phyloP scores from a whole-genome alignment of 2,888 invertebrate species.

The Hipparchia sbordonii region DNA sequence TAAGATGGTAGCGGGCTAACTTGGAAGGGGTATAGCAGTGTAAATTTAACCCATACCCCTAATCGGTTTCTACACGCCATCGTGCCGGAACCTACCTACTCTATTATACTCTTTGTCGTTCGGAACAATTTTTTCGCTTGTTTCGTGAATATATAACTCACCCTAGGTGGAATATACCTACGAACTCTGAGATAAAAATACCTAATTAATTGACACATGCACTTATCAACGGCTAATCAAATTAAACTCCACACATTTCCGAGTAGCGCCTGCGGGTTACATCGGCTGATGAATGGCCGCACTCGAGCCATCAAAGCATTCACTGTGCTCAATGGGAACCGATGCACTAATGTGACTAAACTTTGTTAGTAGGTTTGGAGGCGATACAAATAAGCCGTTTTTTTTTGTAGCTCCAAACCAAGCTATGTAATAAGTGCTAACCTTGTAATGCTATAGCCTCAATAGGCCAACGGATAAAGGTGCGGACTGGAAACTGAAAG shows the following conservation, averaged over 20 bases:
- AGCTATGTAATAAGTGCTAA: neutral
- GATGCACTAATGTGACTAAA: slow-evolving; percentile 51
- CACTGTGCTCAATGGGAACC: slow-evolving; percentile 51
- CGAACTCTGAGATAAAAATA: neutral
- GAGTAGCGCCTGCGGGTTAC: slow-evolving; percentile 33
- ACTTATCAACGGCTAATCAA: slow-evolving; percentile 34
- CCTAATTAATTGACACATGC: slow-evolving; percentile 30
- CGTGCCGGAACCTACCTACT: too few species aligned
- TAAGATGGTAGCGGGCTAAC: too few species aligned
- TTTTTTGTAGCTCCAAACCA: neutral
- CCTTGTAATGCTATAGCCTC: neutral
- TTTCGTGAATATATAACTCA: too few species aligned
- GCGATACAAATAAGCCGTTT: slow-evolving; percentile 24
- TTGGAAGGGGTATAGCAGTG: too few species aligned
- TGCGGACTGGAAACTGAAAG: too few species aligned
- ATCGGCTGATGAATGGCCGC: slow-evolving; percentile 39
- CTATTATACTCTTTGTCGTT: too few species aligned
- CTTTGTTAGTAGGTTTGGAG: slow-evolving; percentile 44
- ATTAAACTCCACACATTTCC: slow-evolving; percentile 36
- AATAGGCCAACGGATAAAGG: neutral
- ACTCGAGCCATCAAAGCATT: slow-evolving; percentile 49
- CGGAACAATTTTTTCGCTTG: too few species aligned
- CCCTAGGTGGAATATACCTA: neutral
- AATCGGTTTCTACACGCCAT: too few species aligned
- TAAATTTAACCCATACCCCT: too few species aligned